Conservation (phyloP, 2,113 vertebrate species). For the Eulemur macaco region DNA sequence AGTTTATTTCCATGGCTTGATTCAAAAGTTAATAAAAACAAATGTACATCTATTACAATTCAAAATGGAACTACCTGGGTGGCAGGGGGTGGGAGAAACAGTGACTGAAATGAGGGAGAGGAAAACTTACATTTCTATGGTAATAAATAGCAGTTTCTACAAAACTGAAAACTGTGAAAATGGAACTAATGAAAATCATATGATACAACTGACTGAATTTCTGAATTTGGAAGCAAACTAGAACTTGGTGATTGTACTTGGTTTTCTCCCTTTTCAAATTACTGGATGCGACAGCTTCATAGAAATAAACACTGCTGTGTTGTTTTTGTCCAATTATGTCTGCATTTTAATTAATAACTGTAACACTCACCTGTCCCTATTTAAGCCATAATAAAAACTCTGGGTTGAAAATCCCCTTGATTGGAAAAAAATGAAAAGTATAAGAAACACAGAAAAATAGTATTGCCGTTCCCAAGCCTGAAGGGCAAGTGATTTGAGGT, state of each 20-base stretch:
- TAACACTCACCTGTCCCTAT: not conserved
- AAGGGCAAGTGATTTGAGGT: not conserved
- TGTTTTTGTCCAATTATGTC: not conserved
- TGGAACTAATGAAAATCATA: not conserved
- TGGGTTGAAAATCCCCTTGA: not conserved
- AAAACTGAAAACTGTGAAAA: not conserved
- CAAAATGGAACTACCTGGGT: not conserved
- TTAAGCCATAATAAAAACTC: constrained; percentile 23
- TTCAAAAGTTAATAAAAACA: constrained; percentile 35
- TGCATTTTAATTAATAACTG: not conserved
- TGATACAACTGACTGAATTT: not conserved
- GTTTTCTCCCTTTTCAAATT: not conserved
- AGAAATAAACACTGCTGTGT: not conserved
- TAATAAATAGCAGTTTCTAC: not conserved
- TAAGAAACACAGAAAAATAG: not conserved
- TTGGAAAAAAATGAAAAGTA: not conserved
- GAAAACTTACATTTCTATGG: not conserved
- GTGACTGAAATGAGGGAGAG: not conserved
- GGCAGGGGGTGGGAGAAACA: not conserved
- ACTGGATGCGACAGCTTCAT: not conserved
- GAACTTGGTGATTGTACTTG: not conserved
- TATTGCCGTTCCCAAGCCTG: not conserved
- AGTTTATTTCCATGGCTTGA: constrained; percentile 30
- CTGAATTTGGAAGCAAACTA: not conserved
- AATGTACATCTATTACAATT: not conserved